Percentiles rank a stretch among this genome's conserved stretches.
Evolutionary conservation across 2,113 vertebrate species (phyloP).

Genomic region (Nothoprocta pentlandii): DNA sequence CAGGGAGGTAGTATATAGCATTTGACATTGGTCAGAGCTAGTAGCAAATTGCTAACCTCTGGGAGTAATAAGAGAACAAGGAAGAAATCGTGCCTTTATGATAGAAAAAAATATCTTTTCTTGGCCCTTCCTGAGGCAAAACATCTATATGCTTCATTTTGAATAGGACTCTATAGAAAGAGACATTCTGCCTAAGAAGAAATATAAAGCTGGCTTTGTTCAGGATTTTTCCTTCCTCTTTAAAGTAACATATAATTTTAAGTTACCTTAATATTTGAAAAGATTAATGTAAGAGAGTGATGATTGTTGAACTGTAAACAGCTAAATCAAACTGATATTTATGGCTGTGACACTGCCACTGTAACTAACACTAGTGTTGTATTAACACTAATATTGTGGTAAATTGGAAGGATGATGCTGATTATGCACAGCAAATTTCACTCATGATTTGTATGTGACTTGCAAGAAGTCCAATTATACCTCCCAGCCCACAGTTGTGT

Average conservation of each 20-base stretch:
- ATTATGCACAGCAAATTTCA: neutral
- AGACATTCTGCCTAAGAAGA: neutral
- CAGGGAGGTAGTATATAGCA: neutral
- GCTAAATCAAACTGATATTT: neutral
- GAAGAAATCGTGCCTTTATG: constrained; percentile 14
- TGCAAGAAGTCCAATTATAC: neutral
- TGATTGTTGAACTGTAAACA: neutral
- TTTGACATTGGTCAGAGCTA: constrained; percentile 7
- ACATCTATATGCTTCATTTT: neutral
- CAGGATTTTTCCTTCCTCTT: neutral
- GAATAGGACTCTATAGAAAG: constrained; percentile 21
- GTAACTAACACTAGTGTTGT: neutral
- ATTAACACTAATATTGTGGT: neutral
- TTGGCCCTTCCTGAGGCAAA: constrained; percentile 5
- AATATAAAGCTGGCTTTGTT: neutral
- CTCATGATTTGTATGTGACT: neutral
- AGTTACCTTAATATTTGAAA: neutral
- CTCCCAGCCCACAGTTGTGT: neutral
- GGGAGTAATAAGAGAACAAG: neutral
- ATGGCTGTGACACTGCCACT: neutral
- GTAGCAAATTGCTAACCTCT: constrained; percentile 29
- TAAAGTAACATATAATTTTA: neutral
- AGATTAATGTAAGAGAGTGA: neutral
- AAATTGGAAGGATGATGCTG: neutral
- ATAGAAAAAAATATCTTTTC: constrained; percentile 13